These are phyloP conservation scores for Adelges cooleyi DNA, from an alignment of 1,140 invertebrate species.

Conservation along the genomic window DNA sequence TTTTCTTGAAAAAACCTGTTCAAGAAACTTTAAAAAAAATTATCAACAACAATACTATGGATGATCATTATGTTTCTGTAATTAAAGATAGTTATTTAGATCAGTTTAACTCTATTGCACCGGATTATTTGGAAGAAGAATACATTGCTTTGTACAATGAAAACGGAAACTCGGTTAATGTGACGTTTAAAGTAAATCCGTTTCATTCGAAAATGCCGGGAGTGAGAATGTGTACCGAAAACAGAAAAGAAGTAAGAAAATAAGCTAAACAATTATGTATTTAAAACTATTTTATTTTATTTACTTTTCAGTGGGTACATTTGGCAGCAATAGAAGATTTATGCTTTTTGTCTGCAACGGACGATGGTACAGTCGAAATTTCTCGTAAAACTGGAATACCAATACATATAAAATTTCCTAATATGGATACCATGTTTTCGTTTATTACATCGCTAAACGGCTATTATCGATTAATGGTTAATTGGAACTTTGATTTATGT, in stretches of 20 bases:
- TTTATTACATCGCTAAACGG: constrained; percentile 76
- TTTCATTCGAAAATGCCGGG: constrained; percentile 53
- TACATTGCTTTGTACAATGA: constrained; percentile 56
- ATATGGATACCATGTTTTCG: constrained; percentile 50
- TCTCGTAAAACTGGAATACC: constrained; percentile 65
- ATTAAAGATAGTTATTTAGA: constrained; percentile 67
- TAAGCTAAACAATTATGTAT: background rate
- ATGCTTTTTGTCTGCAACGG: constrained; percentile 55
- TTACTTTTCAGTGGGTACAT: constrained; percentile 51
- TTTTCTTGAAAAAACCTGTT: constrained; percentile 63
- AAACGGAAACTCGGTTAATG: constrained; percentile 44
- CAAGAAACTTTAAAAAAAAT: constrained; percentile 46
- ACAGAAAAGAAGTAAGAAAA: constrained; percentile 50
- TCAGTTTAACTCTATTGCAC: constrained; percentile 61
- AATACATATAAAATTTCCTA: constrained; percentile 56
- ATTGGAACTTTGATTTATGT: constrained; percentile 84
- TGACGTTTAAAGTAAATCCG: constrained; percentile 51
- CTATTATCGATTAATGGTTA: constrained; percentile 74
- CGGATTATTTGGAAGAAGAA: constrained; percentile 67
- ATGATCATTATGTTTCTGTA: constrained; percentile 46
- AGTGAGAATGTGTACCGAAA: constrained; percentile 47
- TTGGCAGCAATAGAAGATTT: constrained; percentile 72
- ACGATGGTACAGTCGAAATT: constrained; percentile 61
- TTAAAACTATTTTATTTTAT: background rate
- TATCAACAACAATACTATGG: constrained; percentile 37